These are phyloP conservation scores for Rissa tridactyla DNA, from an alignment of 2,113 vertebrate species.

Conservation along the genomic window DNA sequence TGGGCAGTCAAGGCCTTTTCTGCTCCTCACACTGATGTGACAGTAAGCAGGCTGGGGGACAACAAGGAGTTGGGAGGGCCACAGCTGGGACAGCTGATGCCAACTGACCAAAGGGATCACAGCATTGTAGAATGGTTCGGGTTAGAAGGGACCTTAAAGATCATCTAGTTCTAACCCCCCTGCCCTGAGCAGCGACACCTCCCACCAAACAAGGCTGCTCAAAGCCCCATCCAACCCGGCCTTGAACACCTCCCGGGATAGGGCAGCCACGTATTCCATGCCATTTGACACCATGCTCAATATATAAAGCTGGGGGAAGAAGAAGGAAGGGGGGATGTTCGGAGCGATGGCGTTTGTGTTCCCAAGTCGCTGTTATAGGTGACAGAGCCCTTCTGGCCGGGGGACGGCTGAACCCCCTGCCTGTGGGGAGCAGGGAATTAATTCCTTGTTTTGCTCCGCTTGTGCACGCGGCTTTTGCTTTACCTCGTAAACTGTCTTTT, in stretches of 20 bases:
- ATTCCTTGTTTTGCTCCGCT: background rate
- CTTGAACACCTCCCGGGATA: too few relatives aligned
- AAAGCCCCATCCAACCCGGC: too few relatives aligned
- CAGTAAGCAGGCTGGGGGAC: background rate
- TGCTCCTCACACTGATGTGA: background rate
- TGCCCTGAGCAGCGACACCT: too few relatives aligned
- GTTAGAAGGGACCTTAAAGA: too few relatives aligned
- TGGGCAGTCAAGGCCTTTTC: background rate
- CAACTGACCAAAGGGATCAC: background rate
- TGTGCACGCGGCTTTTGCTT: background rate
- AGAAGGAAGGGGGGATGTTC: background rate
- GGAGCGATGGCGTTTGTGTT: background rate
- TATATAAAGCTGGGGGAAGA: background rate
- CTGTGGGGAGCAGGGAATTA: background rate
- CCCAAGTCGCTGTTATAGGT: background rate
- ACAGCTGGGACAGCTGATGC: background rate
- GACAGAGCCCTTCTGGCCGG: background rate
- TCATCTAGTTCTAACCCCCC: too few relatives aligned
- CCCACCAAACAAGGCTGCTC: too few relatives aligned
- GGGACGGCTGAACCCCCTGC: background rate
- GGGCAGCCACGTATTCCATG: background rate
- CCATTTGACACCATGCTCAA: background rate
- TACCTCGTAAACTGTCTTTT: background rate
- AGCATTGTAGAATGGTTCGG: too few relatives aligned
- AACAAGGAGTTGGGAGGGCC: background rate